Base-by-base conservation (phyloP, 2,113 vertebrate genomes). In the Pygathrix nemaeus region DNA sequence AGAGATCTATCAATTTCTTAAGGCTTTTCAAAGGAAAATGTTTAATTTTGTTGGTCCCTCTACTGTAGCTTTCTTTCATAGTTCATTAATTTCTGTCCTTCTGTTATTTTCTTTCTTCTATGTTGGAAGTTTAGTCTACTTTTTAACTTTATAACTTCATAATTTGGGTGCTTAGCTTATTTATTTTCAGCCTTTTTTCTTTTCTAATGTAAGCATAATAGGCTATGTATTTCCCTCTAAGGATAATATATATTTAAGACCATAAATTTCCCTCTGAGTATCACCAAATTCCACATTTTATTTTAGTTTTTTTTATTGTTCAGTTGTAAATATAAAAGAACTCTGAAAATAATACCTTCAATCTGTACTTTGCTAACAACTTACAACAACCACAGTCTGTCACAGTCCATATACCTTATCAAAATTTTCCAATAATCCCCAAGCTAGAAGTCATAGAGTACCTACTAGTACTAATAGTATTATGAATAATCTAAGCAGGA, bases 331-430 rank as follows among this genome's bases (percentile, higher is more conserved):
- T 88, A 80, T 32, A 89, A 93, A 94, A 82, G 66, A 83, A 52
- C 82, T 52, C 30, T 43, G 61, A 48, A 92, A 79, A 55, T 45
- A 92, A 92, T 79, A 68, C 59, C 38, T 94, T 81, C 38, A 70
- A 95, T 93, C 52, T 93, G 48, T 55, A 80, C 23, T 76, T 73
- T 66, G 8, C 48, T 85, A 64, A 93, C 76, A 88, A 38, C 86
- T 97, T 96, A 40, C 52, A 97, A 78, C 7, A 52, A 88, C 66
- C 43, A 59, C 66, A 86, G 35, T 70, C 75, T 97, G 82, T 88
- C 38, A 95, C 18, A 68, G 61, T 70, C 88, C 84, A 14, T n/a
- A 59, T 20, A 52, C 17, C n/a, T 92, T 90, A 84, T 87, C 59
- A 90, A 94, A 92, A 35, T 93, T 78, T 90, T 94, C 16, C 57